Conservation (phyloP, 2,888 invertebrate genomes). For the Athalia circularis region DNA sequence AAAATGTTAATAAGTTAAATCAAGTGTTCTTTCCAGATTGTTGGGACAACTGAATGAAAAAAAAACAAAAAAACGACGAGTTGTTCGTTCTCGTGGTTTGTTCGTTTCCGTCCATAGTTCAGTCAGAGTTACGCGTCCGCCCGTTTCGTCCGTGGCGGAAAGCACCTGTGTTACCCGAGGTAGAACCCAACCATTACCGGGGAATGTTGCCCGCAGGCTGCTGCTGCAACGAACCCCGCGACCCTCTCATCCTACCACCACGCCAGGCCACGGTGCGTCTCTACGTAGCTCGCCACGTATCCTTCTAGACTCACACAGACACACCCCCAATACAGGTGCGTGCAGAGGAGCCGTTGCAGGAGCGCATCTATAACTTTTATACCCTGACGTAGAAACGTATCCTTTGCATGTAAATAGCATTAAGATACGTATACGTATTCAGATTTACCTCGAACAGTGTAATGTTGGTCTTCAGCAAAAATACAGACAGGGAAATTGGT, state of each 20-base stretch:
- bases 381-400: too few species aligned
- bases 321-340: too few species aligned
- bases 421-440: too few species aligned
- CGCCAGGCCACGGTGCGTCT: conserved; percentile 42
- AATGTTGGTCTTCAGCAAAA: too few species aligned
- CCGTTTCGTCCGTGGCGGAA: conserved; percentile 51
- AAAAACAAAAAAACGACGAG: not conserved
- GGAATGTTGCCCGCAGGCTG: conserved; percentile 71
- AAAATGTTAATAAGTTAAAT: too few species aligned
- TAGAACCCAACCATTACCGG: conserved; percentile 71
- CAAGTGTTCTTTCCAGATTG: too few species aligned
- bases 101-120: conserved; percentile 27
- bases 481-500: too few species aligned
- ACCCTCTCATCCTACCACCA: conserved; percentile 54
- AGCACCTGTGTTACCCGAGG: conserved; percentile 73
- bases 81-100: conserved; percentile 20
- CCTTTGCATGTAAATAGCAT: too few species aligned
- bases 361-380: conserved; percentile 5
- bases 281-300: conserved; percentile 7
- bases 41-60: not conserved
- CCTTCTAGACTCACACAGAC: conserved; percentile 6
- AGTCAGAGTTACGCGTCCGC: conserved; percentile 42
- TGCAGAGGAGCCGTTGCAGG: too few species aligned
- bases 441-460: too few species aligned
- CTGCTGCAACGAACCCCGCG: conserved; percentile 57